Evolutionary conservation across 1,140 invertebrate genomes (phyloP).

Genomic region (Bradynema listronoti): DNA sequence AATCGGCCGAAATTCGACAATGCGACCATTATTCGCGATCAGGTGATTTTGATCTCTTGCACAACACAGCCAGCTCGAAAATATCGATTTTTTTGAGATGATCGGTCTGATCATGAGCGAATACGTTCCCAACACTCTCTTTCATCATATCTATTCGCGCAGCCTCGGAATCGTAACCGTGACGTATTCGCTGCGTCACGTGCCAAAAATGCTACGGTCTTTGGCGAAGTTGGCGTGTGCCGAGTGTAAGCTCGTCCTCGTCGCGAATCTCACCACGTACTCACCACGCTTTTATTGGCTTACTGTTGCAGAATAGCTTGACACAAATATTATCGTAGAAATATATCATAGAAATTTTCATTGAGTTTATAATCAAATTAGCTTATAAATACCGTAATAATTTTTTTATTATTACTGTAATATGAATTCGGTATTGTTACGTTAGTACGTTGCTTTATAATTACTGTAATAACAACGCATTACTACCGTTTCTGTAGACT

Average conservation of each 20-base stretch:
- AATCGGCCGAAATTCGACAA: constrained; percentile 37
- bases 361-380: too few relatives aligned
- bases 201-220: constrained; percentile 35
- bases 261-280: constrained; percentile 43
- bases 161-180: constrained; percentile 31
- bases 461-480: too few relatives aligned
- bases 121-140: constrained; percentile 41
- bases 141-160: constrained; percentile 32
- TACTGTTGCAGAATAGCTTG: too few relatives aligned
- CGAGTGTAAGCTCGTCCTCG: constrained; percentile 37
- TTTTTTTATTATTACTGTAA: too few relatives aligned
- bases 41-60: constrained; percentile 26
- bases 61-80: too few relatives aligned
- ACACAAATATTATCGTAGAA: too few relatives aligned
- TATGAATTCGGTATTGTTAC: too few relatives aligned
- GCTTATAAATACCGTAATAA: too few relatives aligned
- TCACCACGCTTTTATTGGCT: background rate
- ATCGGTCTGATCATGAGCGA: constrained; percentile 38
- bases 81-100: constrained; percentile 25
- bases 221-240: constrained; percentile 34
- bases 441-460: too few relatives aligned
- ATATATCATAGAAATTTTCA: too few relatives aligned
- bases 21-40: constrained; percentile 34
- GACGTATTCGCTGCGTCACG: constrained; percentile 30
- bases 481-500: too few relatives aligned